Base-by-base conservation (phyloP, 2,113 vertebrate species). In the Syrmaticus mikado region DNA sequence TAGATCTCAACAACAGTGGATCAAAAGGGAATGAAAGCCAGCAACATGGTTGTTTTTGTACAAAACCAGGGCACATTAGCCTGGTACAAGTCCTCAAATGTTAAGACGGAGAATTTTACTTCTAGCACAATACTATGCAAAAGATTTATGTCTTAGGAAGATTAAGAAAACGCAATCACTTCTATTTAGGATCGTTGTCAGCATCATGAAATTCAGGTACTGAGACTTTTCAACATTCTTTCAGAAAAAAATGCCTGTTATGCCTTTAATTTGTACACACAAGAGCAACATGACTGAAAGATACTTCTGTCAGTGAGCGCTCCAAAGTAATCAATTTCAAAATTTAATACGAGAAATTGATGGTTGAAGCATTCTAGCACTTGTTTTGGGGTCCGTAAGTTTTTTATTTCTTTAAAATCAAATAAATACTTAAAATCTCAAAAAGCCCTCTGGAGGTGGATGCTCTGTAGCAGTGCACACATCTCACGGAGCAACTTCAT, bases 21-120 rank as follows among this genome's bases (percentile, higher is more conserved):
- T 84, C 83, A 92, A 88, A 96, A 88, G 24, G 41, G 64, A 96
- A 84, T 70, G 74, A 72, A 86, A 92, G 15, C 3, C 88, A 94
- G 52, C 17, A 68, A 84, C 50, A 27, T 2, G 2, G 76, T 36
- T 64, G 34, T 11, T 86, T 95, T 86, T 45, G n/a, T 85, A 41
- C n/a, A 74, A 94, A 87, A 53, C 25, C 65, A 86, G 41, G 50
- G 67, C 25, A 46, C 32, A 4, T 57, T 62, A 66, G 61, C 52
- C 46, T 81, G 55, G 50, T 60, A 88, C 79, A 88, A 93, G 60
- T 81, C 70, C 43, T 83, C 65, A 61, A 61, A n/a, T 75, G 19
- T 60, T 81, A 92, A 92, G 21, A 86, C 14, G 22, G 27, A 85
- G 57, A 71, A 64, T 46, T 75, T 92, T 68, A 90, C 57, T 46